Conservation (phyloP, 2,113 vertebrate genomes). For the Orientallactaga bullata region DNA sequence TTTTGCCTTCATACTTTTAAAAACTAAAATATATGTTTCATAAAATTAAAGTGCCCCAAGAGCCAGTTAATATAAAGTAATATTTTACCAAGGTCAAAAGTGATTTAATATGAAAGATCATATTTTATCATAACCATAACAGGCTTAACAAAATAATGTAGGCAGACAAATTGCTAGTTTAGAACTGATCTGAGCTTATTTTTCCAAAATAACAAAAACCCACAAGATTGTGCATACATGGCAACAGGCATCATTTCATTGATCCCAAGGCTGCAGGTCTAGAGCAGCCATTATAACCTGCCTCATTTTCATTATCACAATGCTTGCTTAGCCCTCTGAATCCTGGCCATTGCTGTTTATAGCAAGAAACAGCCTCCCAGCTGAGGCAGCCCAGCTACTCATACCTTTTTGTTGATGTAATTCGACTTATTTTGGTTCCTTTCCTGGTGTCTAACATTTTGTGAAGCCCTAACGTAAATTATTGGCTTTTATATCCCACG, state of each 20-base stretch:
- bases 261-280: constrained; percentile 76
- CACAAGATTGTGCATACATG: constrained; percentile 70
- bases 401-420: constrained; percentile 84
- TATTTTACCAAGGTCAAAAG: constrained; percentile 78
- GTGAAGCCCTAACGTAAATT: constrained; percentile 79
- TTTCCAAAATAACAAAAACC: constrained; percentile 72
- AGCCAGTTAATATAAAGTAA: constrained; percentile 73
- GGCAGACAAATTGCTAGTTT: constrained; percentile 68
- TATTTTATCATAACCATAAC: constrained; percentile 78
- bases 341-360: constrained; percentile 76
- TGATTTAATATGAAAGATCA: constrained; percentile 79
- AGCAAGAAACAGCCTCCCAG: constrained; percentile 75
- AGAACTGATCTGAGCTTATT: constrained; percentile 75
- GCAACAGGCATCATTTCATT: constrained; percentile 79
- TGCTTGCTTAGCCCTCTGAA: constrained; percentile 80
- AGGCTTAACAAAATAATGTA: constrained; percentile 78
- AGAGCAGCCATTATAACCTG: constrained; percentile 77
- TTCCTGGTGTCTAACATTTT: constrained; percentile 79
- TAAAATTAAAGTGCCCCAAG: constrained; percentile 77
- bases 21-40: constrained; percentile 73
- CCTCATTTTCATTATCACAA: constrained; percentile 81
- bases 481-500: constrained; percentile 69
- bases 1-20: constrained; percentile 75
- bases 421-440: constrained; percentile 78
- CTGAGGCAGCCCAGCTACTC: constrained; percentile 81